Evolutionary conservation across 2,888 invertebrate genomes (phyloP).

Genomic region (Steromphala cineraria): DNA sequence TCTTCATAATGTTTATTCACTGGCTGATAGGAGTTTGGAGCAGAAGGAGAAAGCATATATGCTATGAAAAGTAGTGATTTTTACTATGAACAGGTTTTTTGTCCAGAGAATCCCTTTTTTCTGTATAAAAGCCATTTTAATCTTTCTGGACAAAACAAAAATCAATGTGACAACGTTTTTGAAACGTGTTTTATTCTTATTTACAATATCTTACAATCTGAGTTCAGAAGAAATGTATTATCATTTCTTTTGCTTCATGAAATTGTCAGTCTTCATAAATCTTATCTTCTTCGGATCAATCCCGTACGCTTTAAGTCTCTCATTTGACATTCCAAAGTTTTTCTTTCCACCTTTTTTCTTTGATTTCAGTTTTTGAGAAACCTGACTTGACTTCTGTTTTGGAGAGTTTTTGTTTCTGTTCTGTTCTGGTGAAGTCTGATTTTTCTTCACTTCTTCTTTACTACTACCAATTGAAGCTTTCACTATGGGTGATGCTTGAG

Average conservation of each 20-base stretch:
- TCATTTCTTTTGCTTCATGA: background rate
- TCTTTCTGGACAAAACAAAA: no score
- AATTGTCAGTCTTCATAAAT: slow-evolving; percentile 36
- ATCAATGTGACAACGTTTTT: no score
- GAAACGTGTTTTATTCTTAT: no score
- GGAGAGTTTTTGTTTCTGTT: background rate
- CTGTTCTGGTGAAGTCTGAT: background rate
- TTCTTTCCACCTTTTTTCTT: slow-evolving; percentile 37
- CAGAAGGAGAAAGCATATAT: no score
- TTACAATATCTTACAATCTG: no score
- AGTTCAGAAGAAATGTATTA: no score
- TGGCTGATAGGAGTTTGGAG: no score
- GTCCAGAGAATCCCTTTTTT: no score
- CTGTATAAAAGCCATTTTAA: no score
- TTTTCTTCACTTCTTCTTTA: slow-evolving; percentile 1
- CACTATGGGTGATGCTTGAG: background rate
- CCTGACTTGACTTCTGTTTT: slow-evolving; percentile 60
- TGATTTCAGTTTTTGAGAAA: slow-evolving; percentile 18
- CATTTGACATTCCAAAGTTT: slow-evolving; percentile 78
- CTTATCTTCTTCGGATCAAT: slow-evolving; percentile 74
- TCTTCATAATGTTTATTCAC: no score
- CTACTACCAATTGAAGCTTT: background rate
- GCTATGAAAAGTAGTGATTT: no score
- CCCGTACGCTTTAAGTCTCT: slow-evolving; percentile 91
- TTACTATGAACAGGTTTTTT: no score